These are phyloP conservation scores for Cryptosula pallasiana DNA, from an alignment of 2,888 invertebrate species.

Conservation along the genomic window DNA sequence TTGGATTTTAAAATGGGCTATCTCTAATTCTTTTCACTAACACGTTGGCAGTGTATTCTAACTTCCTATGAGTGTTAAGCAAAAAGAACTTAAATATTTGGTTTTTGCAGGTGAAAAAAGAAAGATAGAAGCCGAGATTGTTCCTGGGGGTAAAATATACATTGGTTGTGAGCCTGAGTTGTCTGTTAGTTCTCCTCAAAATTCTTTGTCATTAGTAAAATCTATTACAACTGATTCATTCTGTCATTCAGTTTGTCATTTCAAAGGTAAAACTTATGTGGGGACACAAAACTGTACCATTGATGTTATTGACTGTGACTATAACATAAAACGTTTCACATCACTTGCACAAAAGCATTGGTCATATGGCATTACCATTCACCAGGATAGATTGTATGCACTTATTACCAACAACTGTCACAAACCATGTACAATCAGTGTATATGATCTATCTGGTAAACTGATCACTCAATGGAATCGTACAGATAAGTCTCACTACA, in stretches of 20 bases:
- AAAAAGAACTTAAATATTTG: no score
- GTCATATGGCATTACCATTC: background rate
- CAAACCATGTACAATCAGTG: background rate
- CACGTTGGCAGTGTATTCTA: no score
- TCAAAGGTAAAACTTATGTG: background rate
- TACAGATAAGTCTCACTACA: background rate
- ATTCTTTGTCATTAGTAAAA: background rate
- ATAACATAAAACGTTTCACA: background rate
- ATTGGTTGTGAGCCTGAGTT: background rate
- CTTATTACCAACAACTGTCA: background rate
- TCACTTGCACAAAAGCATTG: background rate
- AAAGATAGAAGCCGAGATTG: background rate
- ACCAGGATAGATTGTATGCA: background rate
- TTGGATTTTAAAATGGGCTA: no score
- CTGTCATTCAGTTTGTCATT: background rate
- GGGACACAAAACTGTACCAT: background rate
- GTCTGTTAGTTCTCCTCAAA: background rate
- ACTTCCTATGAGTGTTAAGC: no score
- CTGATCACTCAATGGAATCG: background rate
- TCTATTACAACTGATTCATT: background rate
- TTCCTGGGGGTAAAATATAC: background rate
- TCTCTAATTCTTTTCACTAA: no score
- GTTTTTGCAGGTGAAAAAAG: background rate
- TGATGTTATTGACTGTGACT: background rate
- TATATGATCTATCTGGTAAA: background rate